Percentiles rank a stretch among this genome's conserved stretches.
phyloP scores from a whole-genome alignment of 2,113 vertebrate genomes.

The Malaclemys terrapin region DNA sequence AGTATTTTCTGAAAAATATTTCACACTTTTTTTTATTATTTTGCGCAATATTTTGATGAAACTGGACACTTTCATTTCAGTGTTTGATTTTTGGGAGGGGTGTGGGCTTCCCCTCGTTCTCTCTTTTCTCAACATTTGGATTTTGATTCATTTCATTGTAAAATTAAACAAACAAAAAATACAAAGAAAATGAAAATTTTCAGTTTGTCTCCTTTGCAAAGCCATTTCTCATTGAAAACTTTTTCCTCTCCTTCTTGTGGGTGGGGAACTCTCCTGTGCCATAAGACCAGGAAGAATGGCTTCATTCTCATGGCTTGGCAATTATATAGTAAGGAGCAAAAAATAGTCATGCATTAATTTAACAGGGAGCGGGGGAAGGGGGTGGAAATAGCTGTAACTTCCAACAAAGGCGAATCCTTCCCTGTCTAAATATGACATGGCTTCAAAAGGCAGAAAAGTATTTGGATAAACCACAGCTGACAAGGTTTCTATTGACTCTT shows the following conservation, averaged over 20 bases:
- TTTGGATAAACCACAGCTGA: not conserved
- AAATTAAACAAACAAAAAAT: not conserved
- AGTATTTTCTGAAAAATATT: not conserved
- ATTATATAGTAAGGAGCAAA: not conserved
- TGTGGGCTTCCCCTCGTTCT: not conserved
- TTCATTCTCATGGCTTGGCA: not conserved
- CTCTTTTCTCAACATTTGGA: not conserved
- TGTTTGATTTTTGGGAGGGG: not conserved
- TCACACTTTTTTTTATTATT: not conserved
- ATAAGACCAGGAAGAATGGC: not conserved
- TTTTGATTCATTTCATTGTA: not conserved
- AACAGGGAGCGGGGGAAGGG: accelerated
- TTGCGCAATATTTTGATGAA: not conserved
- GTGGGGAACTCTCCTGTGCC: not conserved
- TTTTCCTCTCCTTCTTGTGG: not conserved
- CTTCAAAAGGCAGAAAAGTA: not conserved
- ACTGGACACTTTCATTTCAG: not conserved
- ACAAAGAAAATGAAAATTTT: not conserved
- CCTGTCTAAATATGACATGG: not conserved
- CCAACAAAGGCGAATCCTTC: not conserved
- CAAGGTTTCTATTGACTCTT: not conserved
- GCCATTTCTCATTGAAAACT: not conserved
- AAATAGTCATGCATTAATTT: not conserved
- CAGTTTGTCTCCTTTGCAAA: not conserved
- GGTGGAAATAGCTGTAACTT: not conserved